Conservation (phyloP, 2,888 invertebrate species). For the Acanthosepion esculentum region DNA sequence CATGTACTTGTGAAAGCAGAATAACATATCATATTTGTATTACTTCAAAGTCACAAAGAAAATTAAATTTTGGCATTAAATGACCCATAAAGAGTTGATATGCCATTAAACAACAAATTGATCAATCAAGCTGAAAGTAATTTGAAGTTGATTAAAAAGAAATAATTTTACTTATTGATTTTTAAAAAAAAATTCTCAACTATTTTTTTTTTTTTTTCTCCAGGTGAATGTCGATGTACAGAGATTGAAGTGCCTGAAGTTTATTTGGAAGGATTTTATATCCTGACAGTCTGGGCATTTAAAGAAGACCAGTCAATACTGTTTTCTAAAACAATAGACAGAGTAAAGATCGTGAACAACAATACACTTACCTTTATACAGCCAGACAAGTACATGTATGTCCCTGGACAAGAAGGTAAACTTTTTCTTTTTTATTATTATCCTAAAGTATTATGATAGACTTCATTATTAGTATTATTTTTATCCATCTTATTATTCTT, state of each 20-base stretch:
- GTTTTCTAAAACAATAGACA: slow-evolving; percentile 35
- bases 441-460: no score
- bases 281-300: slow-evolving; percentile 44
- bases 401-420: slow-evolving; percentile 41
- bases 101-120: no score
- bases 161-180: background rate
- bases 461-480: no score
- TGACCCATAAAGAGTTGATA: no score
- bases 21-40: no score
- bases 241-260: slow-evolving; percentile 42
- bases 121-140: background rate
- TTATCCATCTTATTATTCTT: no score
- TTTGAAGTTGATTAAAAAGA: background rate
- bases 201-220: background rate
- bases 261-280: slow-evolving; percentile 41
- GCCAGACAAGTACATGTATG: slow-evolving; percentile 44
- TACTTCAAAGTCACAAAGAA: no score
- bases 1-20: no score
- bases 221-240: slow-evolving; percentile 45
- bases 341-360: slow-evolving; percentile 41
- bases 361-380: slow-evolving; percentile 40
- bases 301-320: background rate
- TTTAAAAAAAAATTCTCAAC: no score
- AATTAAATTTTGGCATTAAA: no score
- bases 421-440: no score